Evolutionary conservation across 2,888 invertebrate genomes (phyloP).

Genomic region (Stegana nigrithorax): DNA sequence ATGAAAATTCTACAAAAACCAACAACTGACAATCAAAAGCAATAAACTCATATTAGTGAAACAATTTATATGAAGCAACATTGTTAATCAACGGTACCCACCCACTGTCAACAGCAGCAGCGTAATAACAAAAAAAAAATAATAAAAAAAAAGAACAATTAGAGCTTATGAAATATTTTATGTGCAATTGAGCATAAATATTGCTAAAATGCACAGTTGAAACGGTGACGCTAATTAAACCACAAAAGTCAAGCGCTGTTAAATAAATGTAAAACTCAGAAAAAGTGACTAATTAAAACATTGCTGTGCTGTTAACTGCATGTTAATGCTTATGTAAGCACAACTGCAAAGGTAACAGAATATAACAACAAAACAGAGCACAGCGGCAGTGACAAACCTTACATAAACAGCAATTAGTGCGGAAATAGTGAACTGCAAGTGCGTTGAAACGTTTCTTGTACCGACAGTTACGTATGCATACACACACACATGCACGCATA

Average conservation of each 20-base stretch:
- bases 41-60: no score
- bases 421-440: background rate
- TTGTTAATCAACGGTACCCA: no score
- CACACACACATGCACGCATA: background rate
- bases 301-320: background rate
- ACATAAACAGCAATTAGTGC: background rate
- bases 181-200: background rate
- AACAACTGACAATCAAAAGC: no score
- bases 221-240: background rate
- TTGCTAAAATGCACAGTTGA: background rate
- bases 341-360: no score
- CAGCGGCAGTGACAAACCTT: background rate
- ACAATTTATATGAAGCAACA: no score
- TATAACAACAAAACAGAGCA: no score
- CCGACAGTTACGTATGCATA: no score
- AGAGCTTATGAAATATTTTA: background rate
- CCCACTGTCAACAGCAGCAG: no score
- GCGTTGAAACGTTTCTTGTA: background rate
- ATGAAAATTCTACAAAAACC: no score
- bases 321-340: no score
- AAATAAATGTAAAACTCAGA: slow-evolving; percentile 33
- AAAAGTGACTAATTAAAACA: background rate
- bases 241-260: background rate
- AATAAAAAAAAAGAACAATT: background rate
- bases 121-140: background rate